phyloP scores from a whole-genome alignment of 2,888 invertebrate species.

The Limnephilus rhombicus region DNA sequence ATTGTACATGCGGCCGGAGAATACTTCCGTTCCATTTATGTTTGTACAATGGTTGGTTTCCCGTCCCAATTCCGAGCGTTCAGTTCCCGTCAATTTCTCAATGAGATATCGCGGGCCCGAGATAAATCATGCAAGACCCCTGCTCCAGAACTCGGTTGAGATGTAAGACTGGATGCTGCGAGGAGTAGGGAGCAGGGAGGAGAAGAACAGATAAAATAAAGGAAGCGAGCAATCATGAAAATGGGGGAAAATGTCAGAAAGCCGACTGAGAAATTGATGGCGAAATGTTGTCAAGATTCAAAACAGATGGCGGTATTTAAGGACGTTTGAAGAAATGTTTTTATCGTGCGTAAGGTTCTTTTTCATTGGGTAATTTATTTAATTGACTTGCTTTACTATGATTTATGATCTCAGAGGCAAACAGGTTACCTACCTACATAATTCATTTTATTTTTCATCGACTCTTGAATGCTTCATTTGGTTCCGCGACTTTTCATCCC shows the following conservation, averaged over 20 bases:
- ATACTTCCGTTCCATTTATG: conserved; percentile 9
- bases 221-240: conserved; percentile 19
- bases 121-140: conserved; percentile 32
- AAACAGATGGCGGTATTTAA: neutral
- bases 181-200: too few species aligned
- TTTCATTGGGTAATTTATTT: neutral
- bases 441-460: too few species aligned
- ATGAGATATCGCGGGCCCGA: conserved; percentile 17
- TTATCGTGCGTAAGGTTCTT: neutral
- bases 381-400: neutral
- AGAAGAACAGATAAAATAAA: conserved; percentile 5
- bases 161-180: neutral
- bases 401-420: neutral
- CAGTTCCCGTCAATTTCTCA: conserved; percentile 24
- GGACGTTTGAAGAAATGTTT: neutral
- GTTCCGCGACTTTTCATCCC: too few species aligned
- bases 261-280: neutral
- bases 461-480: too few species aligned
- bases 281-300: neutral
- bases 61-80: conserved; percentile 3
- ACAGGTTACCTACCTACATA: neutral
- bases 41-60: conserved; percentile 17
- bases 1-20: neutral
- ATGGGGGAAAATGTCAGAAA: neutral
- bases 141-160: neutral